These are phyloP conservation scores for Aphidius gifuensis DNA, from an alignment of 1,140 invertebrate species.

Conservation along the genomic window DNA sequence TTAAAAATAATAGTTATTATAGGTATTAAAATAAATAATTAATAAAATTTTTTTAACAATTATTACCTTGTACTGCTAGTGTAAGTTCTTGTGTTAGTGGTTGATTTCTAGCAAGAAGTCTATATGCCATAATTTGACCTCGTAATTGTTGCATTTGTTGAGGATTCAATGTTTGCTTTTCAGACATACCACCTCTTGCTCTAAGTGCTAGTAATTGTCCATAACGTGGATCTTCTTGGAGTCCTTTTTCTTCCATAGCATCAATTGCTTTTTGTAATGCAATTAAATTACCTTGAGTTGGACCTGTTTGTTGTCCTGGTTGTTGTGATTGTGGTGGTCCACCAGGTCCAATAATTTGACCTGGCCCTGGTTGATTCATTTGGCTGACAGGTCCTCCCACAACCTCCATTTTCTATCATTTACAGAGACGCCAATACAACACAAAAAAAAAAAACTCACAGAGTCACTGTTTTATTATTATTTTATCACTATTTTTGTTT, in stretches of 20 bases:
- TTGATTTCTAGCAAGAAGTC: slow-evolving; percentile 86
- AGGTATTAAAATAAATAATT: slow-evolving; percentile 7
- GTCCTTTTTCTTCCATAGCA: slow-evolving; percentile 89
- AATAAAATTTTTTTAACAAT: slow-evolving; percentile 18
- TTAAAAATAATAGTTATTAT: slow-evolving; percentile 42
- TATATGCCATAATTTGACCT: slow-evolving; percentile 94
- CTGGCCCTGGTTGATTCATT: slow-evolving; percentile 37
- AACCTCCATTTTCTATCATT: too few species aligned
- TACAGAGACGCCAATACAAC: too few species aligned
- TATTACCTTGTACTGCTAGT: slow-evolving; percentile 64
- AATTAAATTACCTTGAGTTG: slow-evolving; percentile 71
- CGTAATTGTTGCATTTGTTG: slow-evolving; percentile 79
- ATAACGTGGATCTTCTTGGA: slow-evolving; percentile 88
- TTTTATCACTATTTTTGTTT: too few species aligned
- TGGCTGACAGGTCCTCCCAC: slow-evolving; percentile 38
- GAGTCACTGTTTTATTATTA: too few species aligned
- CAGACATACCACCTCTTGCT: slow-evolving; percentile 65
- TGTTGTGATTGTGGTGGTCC: slow-evolving; percentile 26
- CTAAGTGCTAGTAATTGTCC: slow-evolving; percentile 79
- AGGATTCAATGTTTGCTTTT: slow-evolving; percentile 61
- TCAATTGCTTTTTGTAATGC: slow-evolving; percentile 83
- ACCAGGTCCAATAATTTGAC: slow-evolving; percentile 27
- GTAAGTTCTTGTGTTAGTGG: slow-evolving; percentile 77
- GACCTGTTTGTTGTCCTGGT: slow-evolving; percentile 28
- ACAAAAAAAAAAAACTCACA: too few species aligned